A percentile compares a stretch with the other conserved stretches of the same genome.
Conservation (phyloP, 2,797 vertebrate species). For the Pipistrellus kuhlii region DNA sequence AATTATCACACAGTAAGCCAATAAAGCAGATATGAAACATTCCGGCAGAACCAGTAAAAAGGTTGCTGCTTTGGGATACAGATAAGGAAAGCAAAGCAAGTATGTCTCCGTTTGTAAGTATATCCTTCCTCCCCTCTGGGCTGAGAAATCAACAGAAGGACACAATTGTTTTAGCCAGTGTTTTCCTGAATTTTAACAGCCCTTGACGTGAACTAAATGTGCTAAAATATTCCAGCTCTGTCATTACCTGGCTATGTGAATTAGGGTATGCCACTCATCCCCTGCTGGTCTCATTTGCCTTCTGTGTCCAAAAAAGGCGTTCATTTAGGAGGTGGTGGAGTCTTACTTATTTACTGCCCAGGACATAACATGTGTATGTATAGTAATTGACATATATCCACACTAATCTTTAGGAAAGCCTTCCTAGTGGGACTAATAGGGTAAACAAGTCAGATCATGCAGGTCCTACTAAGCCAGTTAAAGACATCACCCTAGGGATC, state of each 20-base stretch:
- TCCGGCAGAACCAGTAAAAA: slow-evolving; percentile 56
- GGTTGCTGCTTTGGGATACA: not conserved
- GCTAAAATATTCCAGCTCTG: not conserved
- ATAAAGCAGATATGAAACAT: slow-evolving; percentile 53
- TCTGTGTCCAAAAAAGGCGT: not conserved
- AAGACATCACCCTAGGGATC: not conserved
- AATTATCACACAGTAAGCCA: slow-evolving; percentile 62
- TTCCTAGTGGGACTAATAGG: not conserved
- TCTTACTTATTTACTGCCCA: not conserved
- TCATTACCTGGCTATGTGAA: not conserved
- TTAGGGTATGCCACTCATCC: no score
- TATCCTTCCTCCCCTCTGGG: not conserved
- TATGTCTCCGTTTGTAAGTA: not conserved
- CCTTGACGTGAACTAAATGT: not conserved
- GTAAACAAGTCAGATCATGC: not conserved
- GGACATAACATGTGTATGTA: not conserved
- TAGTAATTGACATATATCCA: not conserved
- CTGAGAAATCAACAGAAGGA: slow-evolving; percentile 4
- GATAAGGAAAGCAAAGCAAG: not conserved
- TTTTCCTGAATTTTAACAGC: slow-evolving; percentile 37
- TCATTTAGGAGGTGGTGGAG: not conserved
- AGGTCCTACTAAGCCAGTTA: not conserved
- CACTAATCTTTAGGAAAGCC: not conserved
- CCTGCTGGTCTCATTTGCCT: not conserved
- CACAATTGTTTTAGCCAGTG: not conserved